A percentile compares a stretch with the other conserved stretches of the same genome.
phyloP scores from a whole-genome alignment of 2,888 invertebrate genomes.

The Leucania comma region DNA sequence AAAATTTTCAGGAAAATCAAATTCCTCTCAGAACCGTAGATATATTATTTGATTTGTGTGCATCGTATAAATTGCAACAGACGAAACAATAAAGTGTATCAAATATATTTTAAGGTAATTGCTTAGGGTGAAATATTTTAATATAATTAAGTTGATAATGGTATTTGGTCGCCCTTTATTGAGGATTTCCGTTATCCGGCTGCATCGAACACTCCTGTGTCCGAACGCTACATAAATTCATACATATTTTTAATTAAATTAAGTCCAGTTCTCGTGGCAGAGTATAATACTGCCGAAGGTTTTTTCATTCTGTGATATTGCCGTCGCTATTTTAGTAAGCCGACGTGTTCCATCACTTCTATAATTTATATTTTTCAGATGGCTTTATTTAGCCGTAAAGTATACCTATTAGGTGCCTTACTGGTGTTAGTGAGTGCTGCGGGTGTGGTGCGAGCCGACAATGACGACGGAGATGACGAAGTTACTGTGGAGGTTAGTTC shows the following conservation, averaged over 20 bases:
- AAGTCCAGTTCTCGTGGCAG: constrained; percentile 42
- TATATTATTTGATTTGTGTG: constrained; percentile 46
- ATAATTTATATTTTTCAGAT: constrained; percentile 79
- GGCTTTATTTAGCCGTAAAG: constrained; percentile 78
- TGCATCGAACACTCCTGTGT: constrained; percentile 56
- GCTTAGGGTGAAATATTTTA: constrained; percentile 48
- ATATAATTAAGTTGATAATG: constrained; percentile 32
- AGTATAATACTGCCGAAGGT: constrained; percentile 42
- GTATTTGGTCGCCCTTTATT: constrained; percentile 71
- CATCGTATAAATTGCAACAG: constrained; percentile 28
- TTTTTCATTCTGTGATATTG: constrained; percentile 31
- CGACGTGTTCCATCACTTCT: constrained; percentile 54
- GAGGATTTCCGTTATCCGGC: constrained; percentile 87
- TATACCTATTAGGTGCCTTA: constrained; percentile 76
- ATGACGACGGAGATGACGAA: constrained; percentile 78
- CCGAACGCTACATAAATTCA: constrained; percentile 43
- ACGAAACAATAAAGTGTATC: constrained; percentile 51
- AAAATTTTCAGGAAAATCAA: constrained; percentile 79
- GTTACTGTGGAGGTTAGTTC: constrained; percentile 85
- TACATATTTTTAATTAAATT: constrained; percentile 65
- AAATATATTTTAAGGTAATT: constrained; percentile 55
- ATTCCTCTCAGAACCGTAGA: constrained; percentile 58
- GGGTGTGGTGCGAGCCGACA: constrained; percentile 70
- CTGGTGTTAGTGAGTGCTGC: constrained; percentile 74
- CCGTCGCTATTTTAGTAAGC: constrained; percentile 30